These are phyloP conservation scores for Mylabris phalerata DNA, from an alignment of 1,140 invertebrate genomes.

Conservation along the genomic window DNA sequence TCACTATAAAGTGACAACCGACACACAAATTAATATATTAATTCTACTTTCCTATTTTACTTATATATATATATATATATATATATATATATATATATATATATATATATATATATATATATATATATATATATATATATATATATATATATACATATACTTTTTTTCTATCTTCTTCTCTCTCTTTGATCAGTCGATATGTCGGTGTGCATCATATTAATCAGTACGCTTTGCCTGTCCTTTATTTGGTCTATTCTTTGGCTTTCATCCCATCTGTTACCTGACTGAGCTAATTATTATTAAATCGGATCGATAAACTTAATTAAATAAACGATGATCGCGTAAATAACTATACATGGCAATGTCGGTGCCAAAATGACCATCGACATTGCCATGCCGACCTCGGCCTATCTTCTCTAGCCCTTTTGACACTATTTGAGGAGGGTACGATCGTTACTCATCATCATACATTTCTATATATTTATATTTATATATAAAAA, in stretches of 20 bases:
- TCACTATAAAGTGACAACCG: no score
- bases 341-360: conserved; percentile 26
- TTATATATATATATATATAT: no score
- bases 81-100: no score
- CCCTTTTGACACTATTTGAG: conserved; percentile 33
- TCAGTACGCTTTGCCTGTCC: conserved; percentile 33
- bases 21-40: no score
- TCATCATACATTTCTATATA: no score
- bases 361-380: conserved; percentile 19
- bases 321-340: conserved; percentile 22
- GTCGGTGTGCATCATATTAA: conserved; percentile 14
- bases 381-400: conserved; percentile 19
- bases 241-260: conserved; percentile 36
- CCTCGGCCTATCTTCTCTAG: conserved; percentile 26
- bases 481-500: conserved; percentile 19
- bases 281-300: conserved; percentile 22
- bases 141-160: no score
- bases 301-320: conserved; percentile 25
- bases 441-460: conserved; percentile 37
- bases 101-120: no score
- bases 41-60: no score
- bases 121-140: no score
- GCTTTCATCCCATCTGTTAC: conserved; percentile 38
- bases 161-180: conserved; percentile 5
- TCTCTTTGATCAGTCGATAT: conserved; percentile 11